Percentiles rank a stretch among this genome's conserved stretches.
phyloP scores from a whole-genome alignment of 2,797 vertebrate genomes.

The Danio tinwini region DNA sequence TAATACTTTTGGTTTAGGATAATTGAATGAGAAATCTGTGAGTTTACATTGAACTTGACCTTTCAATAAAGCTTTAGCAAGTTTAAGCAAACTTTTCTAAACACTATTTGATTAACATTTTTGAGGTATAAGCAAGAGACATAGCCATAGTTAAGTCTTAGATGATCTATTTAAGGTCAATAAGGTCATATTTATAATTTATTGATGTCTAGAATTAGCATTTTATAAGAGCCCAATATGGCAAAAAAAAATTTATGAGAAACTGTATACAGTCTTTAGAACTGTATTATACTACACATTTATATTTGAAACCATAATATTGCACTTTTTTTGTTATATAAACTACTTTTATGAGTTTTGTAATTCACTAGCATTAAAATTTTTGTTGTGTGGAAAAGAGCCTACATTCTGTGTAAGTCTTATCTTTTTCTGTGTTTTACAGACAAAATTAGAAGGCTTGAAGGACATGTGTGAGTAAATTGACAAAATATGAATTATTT shows the following conservation, averaged over 20 bases:
- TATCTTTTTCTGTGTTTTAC: not conserved
- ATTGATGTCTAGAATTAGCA: not conserved
- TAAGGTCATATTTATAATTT: too few species aligned
- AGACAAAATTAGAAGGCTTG: too few species aligned
- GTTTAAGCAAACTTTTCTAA: not conserved
- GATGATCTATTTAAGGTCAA: too few species aligned
- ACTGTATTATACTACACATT: not conserved
- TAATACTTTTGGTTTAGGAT: not conserved
- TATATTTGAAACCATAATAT: not conserved
- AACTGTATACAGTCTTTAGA: not conserved
- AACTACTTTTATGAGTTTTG: not conserved
- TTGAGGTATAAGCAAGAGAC: too few species aligned
- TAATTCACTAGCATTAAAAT: not conserved
- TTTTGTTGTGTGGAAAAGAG: not conserved
- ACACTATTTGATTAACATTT: not conserved
- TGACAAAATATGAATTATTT: not conserved
- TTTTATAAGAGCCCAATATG: not conserved
- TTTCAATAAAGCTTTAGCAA: not conserved
- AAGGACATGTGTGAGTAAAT: not conserved
- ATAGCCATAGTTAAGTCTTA: too few species aligned
- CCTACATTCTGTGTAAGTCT: not conserved
- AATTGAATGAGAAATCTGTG: not conserved
- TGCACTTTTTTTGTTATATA: too few species aligned
- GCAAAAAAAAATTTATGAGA: not conserved
- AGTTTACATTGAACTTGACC: not conserved